phyloP scores from a whole-genome alignment of 2,888 invertebrate species.

The Dolichopus griseipennis region DNA sequence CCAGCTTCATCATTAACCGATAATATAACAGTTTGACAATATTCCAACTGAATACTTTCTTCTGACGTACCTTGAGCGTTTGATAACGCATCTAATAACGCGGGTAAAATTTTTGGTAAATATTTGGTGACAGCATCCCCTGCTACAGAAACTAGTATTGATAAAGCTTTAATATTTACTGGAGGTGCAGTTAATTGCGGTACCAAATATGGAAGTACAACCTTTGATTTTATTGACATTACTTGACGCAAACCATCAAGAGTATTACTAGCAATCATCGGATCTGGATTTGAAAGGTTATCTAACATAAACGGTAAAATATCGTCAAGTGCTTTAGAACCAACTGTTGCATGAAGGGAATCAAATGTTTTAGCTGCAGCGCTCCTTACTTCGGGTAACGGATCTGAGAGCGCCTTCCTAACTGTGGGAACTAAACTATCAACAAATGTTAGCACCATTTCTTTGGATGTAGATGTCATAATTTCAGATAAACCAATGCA shows the following conservation, averaged over 20 bases:
- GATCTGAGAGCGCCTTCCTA: conserved; percentile 89
- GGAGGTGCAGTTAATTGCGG: conserved; percentile 85
- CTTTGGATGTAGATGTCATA: conserved; percentile 90
- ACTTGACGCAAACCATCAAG: conserved; percentile 94
- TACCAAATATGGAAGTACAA: conserved; percentile 91
- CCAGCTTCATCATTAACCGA: conserved; percentile 85
- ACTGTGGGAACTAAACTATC: conserved; percentile 88
- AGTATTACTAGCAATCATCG: conserved; percentile 74
- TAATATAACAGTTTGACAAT: conserved; percentile 86
- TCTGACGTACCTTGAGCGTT: conserved; percentile 57
- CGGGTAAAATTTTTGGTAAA: conserved; percentile 84
- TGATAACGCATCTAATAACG: conserved; percentile 68
- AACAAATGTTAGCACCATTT: conserved; percentile 85
- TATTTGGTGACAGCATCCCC: conserved; percentile 87
- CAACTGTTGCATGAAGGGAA: conserved; percentile 88
- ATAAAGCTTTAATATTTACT: conserved; percentile 86
- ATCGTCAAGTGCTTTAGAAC: conserved; percentile 88
- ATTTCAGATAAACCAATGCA: conserved; percentile 98
- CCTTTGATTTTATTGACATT: conserved; percentile 92
- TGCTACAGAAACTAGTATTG: conserved; percentile 89
- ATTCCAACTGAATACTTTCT: conserved; percentile 70
- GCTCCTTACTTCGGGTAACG: conserved; percentile 80
- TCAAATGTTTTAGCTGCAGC: conserved; percentile 97
- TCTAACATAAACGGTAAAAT: conserved; percentile 87
- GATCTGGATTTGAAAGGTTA: conserved; percentile 63